Conservation (phyloP, 2,797 vertebrate species). For the Sylvilagus floridanus region DNA sequence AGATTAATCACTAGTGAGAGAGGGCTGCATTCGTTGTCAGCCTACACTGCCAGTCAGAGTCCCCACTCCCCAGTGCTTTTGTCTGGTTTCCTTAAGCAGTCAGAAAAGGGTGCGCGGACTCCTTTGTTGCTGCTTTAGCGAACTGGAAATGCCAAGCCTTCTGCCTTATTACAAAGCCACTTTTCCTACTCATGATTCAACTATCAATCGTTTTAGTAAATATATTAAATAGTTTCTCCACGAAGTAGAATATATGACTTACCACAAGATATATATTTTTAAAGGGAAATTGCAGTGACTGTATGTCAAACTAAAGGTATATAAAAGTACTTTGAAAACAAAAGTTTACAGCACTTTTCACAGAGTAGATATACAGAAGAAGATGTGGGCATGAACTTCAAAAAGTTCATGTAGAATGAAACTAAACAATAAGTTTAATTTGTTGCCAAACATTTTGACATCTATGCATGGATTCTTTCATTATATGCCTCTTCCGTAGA, state of each 20-base stretch:
- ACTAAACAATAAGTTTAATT: too few relatives aligned
- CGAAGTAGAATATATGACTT: neutral
- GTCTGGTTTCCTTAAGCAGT: slow-evolving; percentile 65
- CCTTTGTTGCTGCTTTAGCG: slow-evolving; percentile 58
- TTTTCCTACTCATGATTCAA: slow-evolving; percentile 48
- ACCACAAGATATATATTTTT: neutral
- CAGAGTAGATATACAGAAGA: neutral
- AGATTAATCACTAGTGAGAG: slow-evolving; percentile 80
- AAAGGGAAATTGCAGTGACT: neutral
- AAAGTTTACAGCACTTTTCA: neutral
- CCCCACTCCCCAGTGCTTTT: slow-evolving; percentile 59
- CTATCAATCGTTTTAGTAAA: slow-evolving; percentile 39
- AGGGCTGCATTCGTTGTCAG: slow-evolving; percentile 70
- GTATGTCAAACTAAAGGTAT: neutral
- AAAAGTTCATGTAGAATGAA: too few relatives aligned
- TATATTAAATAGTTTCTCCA: neutral
- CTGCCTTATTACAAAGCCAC: neutral
- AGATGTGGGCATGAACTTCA: neutral
- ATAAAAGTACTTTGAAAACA: neutral
- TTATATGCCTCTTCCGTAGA: too few relatives aligned
- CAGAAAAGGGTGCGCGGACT: slow-evolving; percentile 31
- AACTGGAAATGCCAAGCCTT: slow-evolving; percentile 45
- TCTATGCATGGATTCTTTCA: too few relatives aligned
- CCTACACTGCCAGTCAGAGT: neutral
- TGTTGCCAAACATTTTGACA: too few relatives aligned